These are phyloP conservation scores for Oreonectes daqikongensis DNA, from an alignment of 2,797 vertebrate species.

Conservation along the genomic window DNA sequence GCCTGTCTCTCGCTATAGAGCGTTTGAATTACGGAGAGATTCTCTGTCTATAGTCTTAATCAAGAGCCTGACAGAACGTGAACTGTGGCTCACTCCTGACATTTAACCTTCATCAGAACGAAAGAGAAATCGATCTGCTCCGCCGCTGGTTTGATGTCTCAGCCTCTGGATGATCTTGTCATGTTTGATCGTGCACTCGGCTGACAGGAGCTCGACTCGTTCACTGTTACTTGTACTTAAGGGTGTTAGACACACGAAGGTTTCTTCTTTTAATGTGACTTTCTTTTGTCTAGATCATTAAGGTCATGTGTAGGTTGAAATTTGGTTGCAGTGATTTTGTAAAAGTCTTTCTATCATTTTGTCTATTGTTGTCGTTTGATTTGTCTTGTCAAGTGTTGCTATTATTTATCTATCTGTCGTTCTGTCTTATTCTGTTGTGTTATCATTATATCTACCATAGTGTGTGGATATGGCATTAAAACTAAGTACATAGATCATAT, in stretches of 20 bases:
- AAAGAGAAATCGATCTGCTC: conserved; percentile 42
- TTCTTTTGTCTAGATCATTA: conserved; percentile 28
- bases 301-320: conserved; percentile 5
- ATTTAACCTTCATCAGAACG: conserved; percentile 24
- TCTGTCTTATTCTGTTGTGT: too few species aligned
- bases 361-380: too few species aligned
- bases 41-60: conserved; percentile 8
- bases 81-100: conserved; percentile 16
- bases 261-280: background rate
- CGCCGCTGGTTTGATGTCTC: conserved; percentile 6
- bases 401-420: too few species aligned
- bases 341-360: too few species aligned
- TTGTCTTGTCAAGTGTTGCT: too few species aligned
- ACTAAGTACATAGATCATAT: too few species aligned
- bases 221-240: conserved; percentile 8
- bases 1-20: background rate
- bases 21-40: conserved; percentile 5
- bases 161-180: conserved; percentile 36
- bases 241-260: conserved; percentile 1
- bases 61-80: conserved; percentile 26
- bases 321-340: too few species aligned
- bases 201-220: conserved; percentile 38
- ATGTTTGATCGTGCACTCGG: conserved; percentile 29
- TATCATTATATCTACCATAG: too few species aligned
- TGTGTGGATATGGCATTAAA: too few species aligned